Percentiles rank a stretch among this genome's conserved stretches.
Evolutionary conservation across 1,140 invertebrate species (phyloP).

Genomic region (Drosophila miranda): DNA sequence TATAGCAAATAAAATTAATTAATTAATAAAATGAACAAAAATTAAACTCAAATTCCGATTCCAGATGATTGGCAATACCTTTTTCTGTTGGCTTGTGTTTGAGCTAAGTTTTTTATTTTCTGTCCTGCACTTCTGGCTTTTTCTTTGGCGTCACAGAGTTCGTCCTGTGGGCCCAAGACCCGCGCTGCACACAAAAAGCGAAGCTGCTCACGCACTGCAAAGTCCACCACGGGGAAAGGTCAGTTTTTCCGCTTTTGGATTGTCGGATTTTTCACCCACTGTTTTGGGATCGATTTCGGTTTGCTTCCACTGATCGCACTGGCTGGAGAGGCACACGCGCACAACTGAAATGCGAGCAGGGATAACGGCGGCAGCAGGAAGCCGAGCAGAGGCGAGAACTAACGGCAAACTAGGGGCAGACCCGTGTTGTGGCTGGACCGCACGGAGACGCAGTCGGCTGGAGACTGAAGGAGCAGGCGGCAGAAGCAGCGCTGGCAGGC

Average conservation of each 20-base stretch:
- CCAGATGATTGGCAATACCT: slow-evolving; percentile 14
- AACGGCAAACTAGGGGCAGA: slow-evolving; percentile 26
- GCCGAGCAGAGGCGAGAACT: slow-evolving; percentile 28
- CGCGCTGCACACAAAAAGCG: too few species aligned
- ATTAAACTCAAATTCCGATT: not conserved
- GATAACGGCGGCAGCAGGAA: slow-evolving; percentile 20
- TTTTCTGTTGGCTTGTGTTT: not conserved
- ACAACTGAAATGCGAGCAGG: slow-evolving; percentile 49
- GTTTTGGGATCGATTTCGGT: not conserved
- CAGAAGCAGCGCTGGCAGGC: slow-evolving; percentile 61
- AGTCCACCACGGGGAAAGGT: slow-evolving; percentile 16
- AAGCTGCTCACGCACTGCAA: too few species aligned
- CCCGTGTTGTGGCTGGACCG: slow-evolving; percentile 33
- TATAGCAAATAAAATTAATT: not conserved
- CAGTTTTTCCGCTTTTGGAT: not conserved
- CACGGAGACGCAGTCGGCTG: slow-evolving; percentile 71
- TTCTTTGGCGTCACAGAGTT: too few species aligned
- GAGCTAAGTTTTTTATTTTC: not conserved
- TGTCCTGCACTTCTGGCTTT: slow-evolving; percentile 2
- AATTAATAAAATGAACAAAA: not conserved
- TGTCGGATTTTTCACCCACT: not conserved
- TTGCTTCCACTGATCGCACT: slow-evolving; percentile 23
- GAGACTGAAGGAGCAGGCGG: slow-evolving; percentile 65
- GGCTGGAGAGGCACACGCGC: slow-evolving; percentile 46
- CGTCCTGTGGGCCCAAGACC: too few species aligned